Evolutionary conservation across 2,113 vertebrate genomes (phyloP), one percentile per base, ranked within the genome.

Genomic region (Coptodon rendalli): DNA sequence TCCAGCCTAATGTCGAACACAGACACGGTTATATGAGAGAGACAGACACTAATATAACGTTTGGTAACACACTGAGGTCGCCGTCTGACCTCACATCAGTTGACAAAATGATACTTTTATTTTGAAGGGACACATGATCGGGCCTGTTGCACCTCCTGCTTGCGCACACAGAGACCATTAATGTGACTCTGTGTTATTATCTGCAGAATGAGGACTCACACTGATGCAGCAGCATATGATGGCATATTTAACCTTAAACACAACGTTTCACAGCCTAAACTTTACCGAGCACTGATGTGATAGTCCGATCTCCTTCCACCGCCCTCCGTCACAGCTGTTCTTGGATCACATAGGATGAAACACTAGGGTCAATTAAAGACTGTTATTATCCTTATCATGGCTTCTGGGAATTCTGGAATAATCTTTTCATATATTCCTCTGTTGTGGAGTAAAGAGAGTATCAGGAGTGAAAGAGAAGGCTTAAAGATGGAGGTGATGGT

Each of bases 1-100:
- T 86, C 45, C 81, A 66, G 87, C 76, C 84, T 94, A 87, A 94
- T 93, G 91, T 38, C 8, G 79, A 91, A 87, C 34, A 9, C 92
- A 93, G 92, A 91, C 92, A 6, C 14, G 1, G 83, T 87, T 86
- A 76, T 90, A 89, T 84, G 88, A 87, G 84, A 17, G 71, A 82
- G 68, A 78, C 59, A 56, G 83, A 84, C 84, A 54, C 83, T 54
- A 82, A 86, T 87, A 83, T 87, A 79, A 79, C 1, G 38, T 86
- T 84, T 31, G 83, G 52, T 91, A 54, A 85, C 87, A 76, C 24
- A n/a, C 68, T 59, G 86, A 89, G 87, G 83, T 92, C 89, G 76
- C 80, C 3, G 71, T 68, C 81, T 85, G 85, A 73, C 53, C 87
- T 40, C 48, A 80, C 71, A 19, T 61, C 56, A 53, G 71, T 29